Base-by-base conservation (phyloP, 2,888 invertebrate genomes). In the Altica lythri region DNA sequence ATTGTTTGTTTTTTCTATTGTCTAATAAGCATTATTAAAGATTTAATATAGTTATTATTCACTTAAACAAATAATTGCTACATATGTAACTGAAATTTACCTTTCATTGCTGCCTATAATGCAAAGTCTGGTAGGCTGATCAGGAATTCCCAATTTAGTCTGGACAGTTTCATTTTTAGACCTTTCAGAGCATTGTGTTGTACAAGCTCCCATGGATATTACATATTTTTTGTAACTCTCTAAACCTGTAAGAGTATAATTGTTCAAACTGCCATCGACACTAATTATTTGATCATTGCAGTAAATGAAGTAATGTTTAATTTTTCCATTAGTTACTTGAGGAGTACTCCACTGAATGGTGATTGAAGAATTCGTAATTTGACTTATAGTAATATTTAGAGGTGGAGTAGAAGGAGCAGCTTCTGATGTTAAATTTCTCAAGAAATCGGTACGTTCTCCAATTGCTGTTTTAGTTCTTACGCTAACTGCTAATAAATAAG, bases 181-280 rank as follows among this genome's bases (percentile, higher is more conserved):
- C 6, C 75, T 72, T 17, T 78, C 71, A 1, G 92, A 91, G 68
- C 87, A 89, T 30, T 78, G 74, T 0, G 80, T 76, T 0, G 90
- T 92, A 66, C 88, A 90, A 1, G 92, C 92, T 35, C 79, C 77
- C 1, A 92, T 81, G 49, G 80, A 79, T 14, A 92, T 81, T 42
- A 81, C 83, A 72, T 92, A 93, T 53, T 83, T 81, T 0, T 82
- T 81, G 65, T 83, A 89, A 51, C 84, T 83, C 29, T 76, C 73
- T 27, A 90, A 77, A 67, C 77, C 66, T 8, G 57, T 29, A 14
- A 55, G 14, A 14, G 34, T 50, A 25, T 35, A 32, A 10, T 48
- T 51, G 4, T 45, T 13, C 9, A 44, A 13, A 29, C 52, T 53
- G 6, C 29, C 47, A 37, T n/a, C n/a, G n/a, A n/a, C n/a, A n/a